Percentiles rank a stretch among this genome's conserved stretches.
Evolutionary conservation across 2,888 invertebrate genomes (phyloP).

Genomic region (Patella ulyssiponensis): DNA sequence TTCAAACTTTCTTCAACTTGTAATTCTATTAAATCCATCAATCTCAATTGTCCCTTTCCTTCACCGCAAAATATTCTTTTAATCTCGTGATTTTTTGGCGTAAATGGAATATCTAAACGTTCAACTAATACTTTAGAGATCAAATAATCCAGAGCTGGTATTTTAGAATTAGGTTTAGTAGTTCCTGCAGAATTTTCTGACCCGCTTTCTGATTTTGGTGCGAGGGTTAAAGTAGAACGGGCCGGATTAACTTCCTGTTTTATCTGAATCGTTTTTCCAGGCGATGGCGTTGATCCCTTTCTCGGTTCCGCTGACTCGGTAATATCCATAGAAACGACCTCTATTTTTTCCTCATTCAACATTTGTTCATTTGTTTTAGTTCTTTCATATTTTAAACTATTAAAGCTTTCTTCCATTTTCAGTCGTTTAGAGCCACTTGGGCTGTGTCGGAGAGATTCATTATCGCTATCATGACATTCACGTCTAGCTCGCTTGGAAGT

Average conservation of each 20-base stretch:
- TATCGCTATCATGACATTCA: not conserved
- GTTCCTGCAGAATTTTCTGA: too few species aligned
- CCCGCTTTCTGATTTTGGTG: not conserved
- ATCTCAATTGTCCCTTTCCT: constrained; percentile 35
- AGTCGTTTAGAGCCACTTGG: not conserved
- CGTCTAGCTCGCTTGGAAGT: not conserved
- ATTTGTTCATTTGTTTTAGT: not conserved
- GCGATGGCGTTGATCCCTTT: not conserved
- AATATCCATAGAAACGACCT: not conserved
- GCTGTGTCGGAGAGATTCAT: not conserved
- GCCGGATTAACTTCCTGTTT: not conserved
- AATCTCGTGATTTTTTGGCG: constrained; percentile 25
- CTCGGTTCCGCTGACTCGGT: not conserved
- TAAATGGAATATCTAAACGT: constrained; percentile 34
- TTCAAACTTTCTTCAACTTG: constrained; percentile 48
- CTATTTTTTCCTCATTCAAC: not conserved
- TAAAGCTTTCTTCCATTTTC: not conserved
- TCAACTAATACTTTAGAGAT: constrained; percentile 47
- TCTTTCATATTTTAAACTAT: not conserved
- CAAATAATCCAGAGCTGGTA: constrained; percentile 42
- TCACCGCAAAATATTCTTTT: constrained; percentile 35
- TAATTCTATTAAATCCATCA: constrained; percentile 46
- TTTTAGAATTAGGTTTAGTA: constrained; percentile 26
- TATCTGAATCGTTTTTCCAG: not conserved
- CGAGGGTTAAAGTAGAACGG: not conserved